A percentile compares a stretch with the other conserved stretches of the same genome.
phyloP scores from a whole-genome alignment of 92 coral and sea anemone species.

The Paragorgia papillata region DNA sequence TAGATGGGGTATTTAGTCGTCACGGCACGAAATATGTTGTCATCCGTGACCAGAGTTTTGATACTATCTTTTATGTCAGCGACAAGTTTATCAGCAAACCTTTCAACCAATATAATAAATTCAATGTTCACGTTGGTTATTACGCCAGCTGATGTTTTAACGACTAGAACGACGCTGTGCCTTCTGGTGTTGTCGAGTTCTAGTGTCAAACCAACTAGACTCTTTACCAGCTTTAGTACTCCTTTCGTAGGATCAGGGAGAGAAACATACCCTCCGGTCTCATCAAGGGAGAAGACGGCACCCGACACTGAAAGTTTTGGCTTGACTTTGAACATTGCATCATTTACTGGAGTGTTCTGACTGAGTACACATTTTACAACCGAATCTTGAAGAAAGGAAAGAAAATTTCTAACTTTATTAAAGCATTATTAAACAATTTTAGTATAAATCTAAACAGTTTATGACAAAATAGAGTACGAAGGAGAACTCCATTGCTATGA shows the following conservation, averaged over 20 bases:
- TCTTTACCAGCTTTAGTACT: background rate
- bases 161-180: background rate
- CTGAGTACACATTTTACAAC: background rate
- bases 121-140: background rate
- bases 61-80: background rate
- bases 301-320: background rate
- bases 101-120: background rate
- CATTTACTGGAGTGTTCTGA: background rate
- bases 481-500: too few relatives aligned
- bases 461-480: too few relatives aligned
- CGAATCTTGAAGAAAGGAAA: too few relatives aligned
- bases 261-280: background rate
- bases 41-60: background rate
- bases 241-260: background rate
- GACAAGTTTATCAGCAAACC: constrained; percentile 12
- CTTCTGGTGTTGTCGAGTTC: background rate
- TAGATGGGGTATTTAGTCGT: background rate
- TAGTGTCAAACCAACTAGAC: background rate
- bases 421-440: too few relatives aligned
- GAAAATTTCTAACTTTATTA: too few relatives aligned
- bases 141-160: background rate
- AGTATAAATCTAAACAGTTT: too few relatives aligned
- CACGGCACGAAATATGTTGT: constrained; percentile 13
- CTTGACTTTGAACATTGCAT: background rate
- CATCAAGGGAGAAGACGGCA: background rate